These are phyloP conservation scores for Nannospalax galili DNA, from an alignment of 2,113 vertebrate genomes.

Conservation along the genomic window DNA sequence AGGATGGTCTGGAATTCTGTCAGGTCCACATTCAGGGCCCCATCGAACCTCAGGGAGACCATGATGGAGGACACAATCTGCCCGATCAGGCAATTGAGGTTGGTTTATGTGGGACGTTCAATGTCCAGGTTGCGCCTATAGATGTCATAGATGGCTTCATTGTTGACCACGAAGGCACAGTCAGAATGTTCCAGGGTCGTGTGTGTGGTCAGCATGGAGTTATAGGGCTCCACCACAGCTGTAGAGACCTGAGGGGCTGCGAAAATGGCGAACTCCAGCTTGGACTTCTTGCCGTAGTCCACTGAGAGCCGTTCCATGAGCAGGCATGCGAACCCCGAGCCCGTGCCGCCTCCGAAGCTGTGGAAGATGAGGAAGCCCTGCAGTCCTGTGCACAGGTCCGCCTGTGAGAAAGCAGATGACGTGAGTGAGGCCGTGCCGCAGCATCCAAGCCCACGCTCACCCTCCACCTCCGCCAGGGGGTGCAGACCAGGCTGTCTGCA, in stretches of 20 bases:
- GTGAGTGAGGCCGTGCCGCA: too few species aligned
- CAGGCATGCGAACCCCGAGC: background rate
- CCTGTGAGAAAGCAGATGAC: background rate
- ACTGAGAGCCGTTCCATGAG: background rate
- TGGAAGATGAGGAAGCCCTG: conserved; percentile 31
- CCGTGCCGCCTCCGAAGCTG: background rate
- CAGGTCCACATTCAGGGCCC: conserved; percentile 4
- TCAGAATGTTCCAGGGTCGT: background rate
- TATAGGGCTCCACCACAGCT: background rate
- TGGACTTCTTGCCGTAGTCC: background rate
- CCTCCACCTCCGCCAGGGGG: background rate
- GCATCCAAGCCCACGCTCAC: background rate
- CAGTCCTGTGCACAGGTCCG: background rate
- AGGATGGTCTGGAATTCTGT: conserved; percentile 30
- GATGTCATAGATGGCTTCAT: conserved; percentile 5
- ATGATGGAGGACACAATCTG: background rate
- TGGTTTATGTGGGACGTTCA: background rate
- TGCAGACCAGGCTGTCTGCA: background rate
- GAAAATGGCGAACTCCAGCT: conserved; percentile 3
- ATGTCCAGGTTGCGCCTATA: background rate
- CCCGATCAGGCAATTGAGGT: conserved; percentile 2
- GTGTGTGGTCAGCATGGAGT: conserved; percentile 8
- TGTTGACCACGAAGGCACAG: conserved; percentile 4
- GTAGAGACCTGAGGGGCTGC: background rate
- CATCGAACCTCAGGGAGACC: background rate